A percentile compares a stretch with the other conserved stretches of the same genome.
Conservation (phyloP, 2,888 invertebrate species). For the Drosophila colorata region DNA sequence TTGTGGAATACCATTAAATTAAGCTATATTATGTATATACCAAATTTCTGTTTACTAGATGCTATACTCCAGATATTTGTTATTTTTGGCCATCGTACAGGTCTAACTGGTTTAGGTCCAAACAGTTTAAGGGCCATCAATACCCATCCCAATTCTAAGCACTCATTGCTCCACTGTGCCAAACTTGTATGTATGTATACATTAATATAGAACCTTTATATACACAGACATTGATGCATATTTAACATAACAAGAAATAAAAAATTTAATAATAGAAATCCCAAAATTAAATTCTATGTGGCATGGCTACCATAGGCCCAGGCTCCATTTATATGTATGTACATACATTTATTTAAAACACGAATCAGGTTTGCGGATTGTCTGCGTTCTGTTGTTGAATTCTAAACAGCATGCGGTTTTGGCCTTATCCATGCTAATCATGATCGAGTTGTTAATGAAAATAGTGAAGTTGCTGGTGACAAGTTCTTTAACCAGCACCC, state of each 20-base stretch:
- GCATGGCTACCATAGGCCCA: constrained; percentile 22
- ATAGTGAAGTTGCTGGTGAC: constrained; percentile 55
- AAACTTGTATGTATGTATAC: neutral
- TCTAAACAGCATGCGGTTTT: constrained; percentile 56
- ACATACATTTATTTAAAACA: constrained; percentile 43
- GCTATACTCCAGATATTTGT: constrained; percentile 13
- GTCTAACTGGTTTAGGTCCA: constrained; percentile 20
- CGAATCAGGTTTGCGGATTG: constrained; percentile 66
- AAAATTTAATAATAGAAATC: constrained; percentile 49
- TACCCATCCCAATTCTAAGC: neutral
- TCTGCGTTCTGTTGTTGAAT: constrained; percentile 52
- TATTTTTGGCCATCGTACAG: neutral
- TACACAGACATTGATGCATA: constrained; percentile 33
- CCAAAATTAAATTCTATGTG: constrained; percentile 38
- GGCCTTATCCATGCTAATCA: constrained; percentile 66
- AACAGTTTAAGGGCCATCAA: constrained; percentile 12
- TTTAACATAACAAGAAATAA: constrained; percentile 33
- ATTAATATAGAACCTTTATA: constrained; percentile 10
- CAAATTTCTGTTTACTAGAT: neutral
- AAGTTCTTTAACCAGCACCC: constrained; percentile 47
- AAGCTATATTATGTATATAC: neutral
- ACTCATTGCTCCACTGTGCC: neutral
- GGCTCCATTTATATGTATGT: too few relatives aligned
- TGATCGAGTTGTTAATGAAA: constrained; percentile 75
- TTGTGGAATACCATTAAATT: neutral